phyloP scores from a whole-genome alignment of 2,113 vertebrate genomes.

The Protobothrops mucrosquamatus region DNA sequence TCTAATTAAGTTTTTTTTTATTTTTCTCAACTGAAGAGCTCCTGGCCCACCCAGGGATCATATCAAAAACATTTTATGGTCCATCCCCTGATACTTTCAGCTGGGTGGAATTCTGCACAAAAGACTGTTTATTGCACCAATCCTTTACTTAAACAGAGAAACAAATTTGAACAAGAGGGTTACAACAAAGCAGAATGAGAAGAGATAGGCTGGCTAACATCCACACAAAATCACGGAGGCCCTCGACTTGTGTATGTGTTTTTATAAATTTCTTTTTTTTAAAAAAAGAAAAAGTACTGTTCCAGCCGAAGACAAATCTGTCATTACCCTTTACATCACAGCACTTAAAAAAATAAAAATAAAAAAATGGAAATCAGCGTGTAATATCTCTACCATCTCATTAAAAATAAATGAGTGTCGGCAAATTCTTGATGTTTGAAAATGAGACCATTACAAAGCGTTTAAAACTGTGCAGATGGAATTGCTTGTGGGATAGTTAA shows the following conservation, averaged over 20 bases:
- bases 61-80: neutral
- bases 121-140: neutral
- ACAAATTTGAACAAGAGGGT: slow-evolving; percentile 7
- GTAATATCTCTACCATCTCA: slow-evolving; percentile 51
- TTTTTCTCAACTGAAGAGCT: neutral
- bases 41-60: neutral
- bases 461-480: slow-evolving; percentile 26
- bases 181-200: slow-evolving; percentile 25
- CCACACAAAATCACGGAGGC: slow-evolving; percentile 5
- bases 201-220: neutral
- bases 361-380: slow-evolving; percentile 7
- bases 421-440: slow-evolving; percentile 34
- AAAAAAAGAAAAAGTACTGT: neutral
- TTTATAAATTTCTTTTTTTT: neutral
- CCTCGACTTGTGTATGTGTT: neutral
- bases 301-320: slow-evolving; percentile 42
- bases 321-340: slow-evolving; percentile 47
- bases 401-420: slow-evolving; percentile 53
- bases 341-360: neutral
- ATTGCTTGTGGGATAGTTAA: slow-evolving; percentile 36
- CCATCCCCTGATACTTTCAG: neutral
- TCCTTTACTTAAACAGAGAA: slow-evolving; percentile 11
- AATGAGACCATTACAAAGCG: slow-evolving; percentile 31
- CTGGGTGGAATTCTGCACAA: neutral
- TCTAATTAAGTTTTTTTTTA: neutral